phyloP scores from a whole-genome alignment of 1,140 invertebrate genomes.

The Chymomyza costata region DNA sequence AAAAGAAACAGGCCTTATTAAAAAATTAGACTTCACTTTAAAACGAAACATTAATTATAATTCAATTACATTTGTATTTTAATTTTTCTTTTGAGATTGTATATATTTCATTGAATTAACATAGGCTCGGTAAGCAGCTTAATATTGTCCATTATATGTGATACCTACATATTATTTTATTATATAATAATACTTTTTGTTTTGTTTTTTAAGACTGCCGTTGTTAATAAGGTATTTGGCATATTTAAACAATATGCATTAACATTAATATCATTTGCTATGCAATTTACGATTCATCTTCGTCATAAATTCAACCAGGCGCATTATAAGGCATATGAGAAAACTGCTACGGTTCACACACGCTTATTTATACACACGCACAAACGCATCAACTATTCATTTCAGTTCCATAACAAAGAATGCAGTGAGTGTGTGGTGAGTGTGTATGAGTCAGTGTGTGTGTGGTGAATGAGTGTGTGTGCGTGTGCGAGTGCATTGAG shows the following conservation, averaged over 20 bases:
- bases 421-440: constrained; percentile 9
- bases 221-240: constrained; percentile 45
- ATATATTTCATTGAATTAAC: too few species aligned
- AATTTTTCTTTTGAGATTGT: too few species aligned
- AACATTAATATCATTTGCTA: constrained; percentile 45
- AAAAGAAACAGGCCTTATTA: too few species aligned
- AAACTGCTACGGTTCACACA: constrained; percentile 6
- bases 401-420: constrained; percentile 47
- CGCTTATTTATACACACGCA: constrained; percentile 7
- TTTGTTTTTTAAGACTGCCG: constrained; percentile 25
- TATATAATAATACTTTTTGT: too few species aligned
- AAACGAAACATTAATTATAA: too few species aligned
- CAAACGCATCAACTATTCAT: constrained; percentile 44
- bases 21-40: too few species aligned
- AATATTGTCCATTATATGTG: too few species aligned
- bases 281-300: constrained; percentile 49
- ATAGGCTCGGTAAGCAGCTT: too few species aligned
- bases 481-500: constrained; percentile 33
- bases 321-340: constrained; percentile 9
- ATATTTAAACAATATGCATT: constrained; percentile 48
- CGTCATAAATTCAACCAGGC: constrained; percentile 33
- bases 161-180: too few species aligned
- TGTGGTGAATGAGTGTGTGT: neutral
- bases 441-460: constrained; percentile 1
- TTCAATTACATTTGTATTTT: too few species aligned